Percentiles rank a stretch among this genome's conserved stretches.
Conservation (phyloP, 2,888 invertebrate genomes). For the Phortica okadai region DNA sequence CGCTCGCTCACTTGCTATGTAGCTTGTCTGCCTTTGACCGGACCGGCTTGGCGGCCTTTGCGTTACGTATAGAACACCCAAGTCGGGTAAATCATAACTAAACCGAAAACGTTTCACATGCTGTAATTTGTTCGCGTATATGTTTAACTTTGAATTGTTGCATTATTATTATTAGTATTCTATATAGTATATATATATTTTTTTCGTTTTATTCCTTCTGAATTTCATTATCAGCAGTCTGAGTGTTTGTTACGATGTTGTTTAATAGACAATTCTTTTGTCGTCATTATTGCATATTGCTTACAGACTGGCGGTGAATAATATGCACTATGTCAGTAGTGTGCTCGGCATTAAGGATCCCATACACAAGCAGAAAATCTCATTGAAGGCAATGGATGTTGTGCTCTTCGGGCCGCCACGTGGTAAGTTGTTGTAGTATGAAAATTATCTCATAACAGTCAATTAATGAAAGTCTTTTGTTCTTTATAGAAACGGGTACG, state of each 20-base stretch:
- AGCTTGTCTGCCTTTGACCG: neutral
- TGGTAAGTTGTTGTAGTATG: conserved; percentile 80
- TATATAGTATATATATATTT: too few species aligned
- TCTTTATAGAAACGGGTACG: conserved; percentile 82
- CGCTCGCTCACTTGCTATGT: too few species aligned
- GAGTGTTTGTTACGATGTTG: too few species aligned
- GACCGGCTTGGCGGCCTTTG: neutral
- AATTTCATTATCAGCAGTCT: too few species aligned
- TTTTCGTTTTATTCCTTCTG: too few species aligned
- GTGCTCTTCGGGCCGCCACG: conserved; percentile 98
- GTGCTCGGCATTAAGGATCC: conserved; percentile 97
- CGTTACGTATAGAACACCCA: neutral
- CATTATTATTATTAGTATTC: too few species aligned
- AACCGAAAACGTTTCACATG: neutral
- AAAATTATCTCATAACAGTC: neutral
- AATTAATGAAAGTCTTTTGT: conserved; percentile 18
- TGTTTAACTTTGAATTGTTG: neutral
- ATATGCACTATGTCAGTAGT: conserved; percentile 91
- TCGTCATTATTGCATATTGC: too few species aligned
- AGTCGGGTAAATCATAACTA: neutral
- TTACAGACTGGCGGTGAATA: conserved; percentile 93
- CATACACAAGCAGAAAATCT: conserved; percentile 97
- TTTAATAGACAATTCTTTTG: too few species aligned
- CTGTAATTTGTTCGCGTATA: conserved; percentile 2
- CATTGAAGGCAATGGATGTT: conserved; percentile 98